Percentiles rank a stretch among this genome's conserved stretches.
Conservation (phyloP, 2,113 vertebrate genomes). For the Cyprinodon brontotheroides region DNA sequence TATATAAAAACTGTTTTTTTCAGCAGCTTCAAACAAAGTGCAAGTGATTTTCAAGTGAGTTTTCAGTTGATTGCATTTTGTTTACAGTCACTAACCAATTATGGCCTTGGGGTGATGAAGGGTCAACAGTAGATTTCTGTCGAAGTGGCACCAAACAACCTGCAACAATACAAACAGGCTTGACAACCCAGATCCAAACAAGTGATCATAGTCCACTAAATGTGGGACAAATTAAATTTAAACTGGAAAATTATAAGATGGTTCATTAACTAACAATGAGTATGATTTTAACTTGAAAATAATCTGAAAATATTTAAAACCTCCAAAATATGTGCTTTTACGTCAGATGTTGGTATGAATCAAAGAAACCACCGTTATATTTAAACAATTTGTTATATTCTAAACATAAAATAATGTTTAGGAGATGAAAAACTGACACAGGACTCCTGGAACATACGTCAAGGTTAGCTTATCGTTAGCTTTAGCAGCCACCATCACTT, state of each 20-base stretch:
- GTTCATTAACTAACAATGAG: neutral
- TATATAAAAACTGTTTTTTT: too few species aligned
- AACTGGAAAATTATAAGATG: neutral
- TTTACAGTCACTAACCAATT: constrained; percentile 47
- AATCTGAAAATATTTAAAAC: neutral
- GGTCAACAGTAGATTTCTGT: constrained; percentile 49
- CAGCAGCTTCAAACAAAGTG: too few species aligned
- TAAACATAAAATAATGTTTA: neutral
- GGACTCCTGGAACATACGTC: constrained; percentile 2
- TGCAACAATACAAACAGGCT: constrained; percentile 25
- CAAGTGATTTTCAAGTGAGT: too few species aligned
- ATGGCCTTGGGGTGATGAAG: constrained; percentile 15
- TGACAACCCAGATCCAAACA: neutral
- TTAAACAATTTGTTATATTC: neutral
- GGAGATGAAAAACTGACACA: neutral
- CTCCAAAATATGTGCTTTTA: too few species aligned
- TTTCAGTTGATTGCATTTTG: too few species aligned
- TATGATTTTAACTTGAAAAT: neutral
- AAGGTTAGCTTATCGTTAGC: constrained; percentile 56
- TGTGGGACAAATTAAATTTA: neutral
- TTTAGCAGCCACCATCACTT: neutral
- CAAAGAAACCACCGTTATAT: neutral
- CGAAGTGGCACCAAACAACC: constrained; percentile 48
- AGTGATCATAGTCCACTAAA: neutral
- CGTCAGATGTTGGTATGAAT: neutral